Evolutionary conservation across 2,113 vertebrate genomes (phyloP).

Genomic region (Tupaia chinensis): DNA sequence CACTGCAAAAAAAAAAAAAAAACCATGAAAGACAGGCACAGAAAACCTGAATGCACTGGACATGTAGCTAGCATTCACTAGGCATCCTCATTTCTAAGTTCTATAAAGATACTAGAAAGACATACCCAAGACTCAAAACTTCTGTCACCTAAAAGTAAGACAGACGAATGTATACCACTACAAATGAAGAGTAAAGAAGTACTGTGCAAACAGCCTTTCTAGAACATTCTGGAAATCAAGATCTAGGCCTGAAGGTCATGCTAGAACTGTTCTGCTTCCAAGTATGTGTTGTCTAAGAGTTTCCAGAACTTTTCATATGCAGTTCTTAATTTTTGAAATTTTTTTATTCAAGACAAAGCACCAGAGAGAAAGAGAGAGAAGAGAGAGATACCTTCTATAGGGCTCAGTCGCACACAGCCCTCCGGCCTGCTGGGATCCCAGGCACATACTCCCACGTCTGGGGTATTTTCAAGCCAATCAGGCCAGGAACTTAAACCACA

Average conservation of each 20-base stretch:
- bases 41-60: slow-evolving; percentile 35
- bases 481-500: too few species aligned
- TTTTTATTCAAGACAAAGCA: too few species aligned
- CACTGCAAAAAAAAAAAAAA: slow-evolving; percentile 47
- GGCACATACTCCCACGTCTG: too few species aligned
- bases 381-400: too few species aligned
- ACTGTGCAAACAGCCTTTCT: background rate
- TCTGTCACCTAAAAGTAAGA: slow-evolving; percentile 12
- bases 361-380: too few species aligned
- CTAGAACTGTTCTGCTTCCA: slow-evolving; percentile 13
- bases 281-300: background rate
- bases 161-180: slow-evolving; percentile 22
- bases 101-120: slow-evolving; percentile 57
- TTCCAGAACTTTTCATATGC: slow-evolving; percentile 24
- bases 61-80: slow-evolving; percentile 9
- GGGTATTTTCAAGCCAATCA: too few species aligned
- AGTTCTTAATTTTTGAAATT: background rate
- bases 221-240: background rate
- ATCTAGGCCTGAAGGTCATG: slow-evolving; percentile 7
- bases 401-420: too few species aligned
- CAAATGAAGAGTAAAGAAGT: slow-evolving; percentile 21
- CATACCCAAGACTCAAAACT: slow-evolving; percentile 52
- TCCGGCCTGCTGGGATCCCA: too few species aligned
- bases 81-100: slow-evolving; percentile 49
- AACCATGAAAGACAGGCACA: background rate